Evolutionary conservation across 2,888 invertebrate species (phyloP).

Genomic region (Stenotaenia linearis): DNA sequence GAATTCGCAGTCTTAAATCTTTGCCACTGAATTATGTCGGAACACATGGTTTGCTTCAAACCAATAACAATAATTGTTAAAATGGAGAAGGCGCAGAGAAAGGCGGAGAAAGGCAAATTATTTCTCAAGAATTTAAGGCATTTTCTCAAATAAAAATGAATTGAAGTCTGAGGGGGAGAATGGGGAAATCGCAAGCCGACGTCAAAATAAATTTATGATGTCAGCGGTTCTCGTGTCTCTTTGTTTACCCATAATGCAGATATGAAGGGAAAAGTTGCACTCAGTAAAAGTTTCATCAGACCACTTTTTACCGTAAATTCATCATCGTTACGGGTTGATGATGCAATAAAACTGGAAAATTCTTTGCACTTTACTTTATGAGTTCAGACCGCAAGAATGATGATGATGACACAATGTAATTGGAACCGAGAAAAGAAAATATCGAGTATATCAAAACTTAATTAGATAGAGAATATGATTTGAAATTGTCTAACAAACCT

Average conservation of each 20-base stretch:
- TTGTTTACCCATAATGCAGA: background rate
- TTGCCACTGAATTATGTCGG: background rate
- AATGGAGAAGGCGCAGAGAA: background rate
- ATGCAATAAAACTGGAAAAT: background rate
- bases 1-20: background rate
- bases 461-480: background rate
- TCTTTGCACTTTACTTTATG: background rate
- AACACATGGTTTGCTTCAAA: background rate
- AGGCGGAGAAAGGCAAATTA: background rate
- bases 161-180: background rate
- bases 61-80: slow-evolving; percentile 7
- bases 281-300: background rate
- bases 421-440: background rate
- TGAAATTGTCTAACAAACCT: background rate
- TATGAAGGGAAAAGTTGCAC: background rate
- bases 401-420: slow-evolving; percentile 6
- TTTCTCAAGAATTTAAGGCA: slow-evolving; percentile 13
- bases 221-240: background rate
- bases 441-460: slow-evolving; percentile 4
- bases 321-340: background rate
- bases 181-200: background rate
- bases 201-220: background rate
- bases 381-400: background rate
- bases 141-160: background rate
- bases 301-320: background rate